Evolutionary conservation across 1,140 invertebrate species (phyloP), one percentile per base, ranked within the genome.

Genomic region (Hylyphantes graminicola): DNA sequence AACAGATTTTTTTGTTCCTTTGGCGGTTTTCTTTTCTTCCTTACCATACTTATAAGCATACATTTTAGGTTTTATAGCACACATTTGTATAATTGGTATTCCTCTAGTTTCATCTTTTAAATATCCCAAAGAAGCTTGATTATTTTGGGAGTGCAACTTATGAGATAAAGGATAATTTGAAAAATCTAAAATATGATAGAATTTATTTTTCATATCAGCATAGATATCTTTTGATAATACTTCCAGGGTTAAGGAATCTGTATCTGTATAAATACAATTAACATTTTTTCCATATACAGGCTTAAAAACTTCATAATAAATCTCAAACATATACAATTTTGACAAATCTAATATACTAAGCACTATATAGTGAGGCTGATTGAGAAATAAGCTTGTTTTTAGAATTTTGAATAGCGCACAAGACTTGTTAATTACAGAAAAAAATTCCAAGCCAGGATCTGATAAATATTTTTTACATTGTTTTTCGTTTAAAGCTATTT

Each of bases 91-190:
- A 64, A 91, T 88, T 51, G 88, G 86, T 77, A 79, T 80, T 12
- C 89, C 89, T 81, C 87, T 88, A 35, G 87, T 87, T 87, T 92
- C 91, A 88, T 91, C 90, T 87, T 91, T 92, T 85, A 91, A 89
- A 87, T 90, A 88, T 13, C 91, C 90, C 8, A 90, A 53, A 11
- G 90, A 88, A 85, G 92, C 91, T 86, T 90, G 90, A 86, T 91
- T 91, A 59, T 89, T 15, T 59, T 86, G 8, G 87, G 17, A 21
- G 59, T 70, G 48, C 19, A 75, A 72, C 51, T 59, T 67, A 87
- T 80, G 70, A 73, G 67, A 53, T 82, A 81, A 21, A 35, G 57
- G 51, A 85, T 87, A 87, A 86, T 87, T 65, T 74, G 67, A 87
- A 65, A 85, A 81, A 51, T 87, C 86, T 21, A 72, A 21, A 9